Percentiles rank a stretch among this genome's conserved stretches.
These are phyloP conservation scores for Rachycentron canadum DNA, from an alignment of 2,797 vertebrate species.

Conservation along the genomic window DNA sequence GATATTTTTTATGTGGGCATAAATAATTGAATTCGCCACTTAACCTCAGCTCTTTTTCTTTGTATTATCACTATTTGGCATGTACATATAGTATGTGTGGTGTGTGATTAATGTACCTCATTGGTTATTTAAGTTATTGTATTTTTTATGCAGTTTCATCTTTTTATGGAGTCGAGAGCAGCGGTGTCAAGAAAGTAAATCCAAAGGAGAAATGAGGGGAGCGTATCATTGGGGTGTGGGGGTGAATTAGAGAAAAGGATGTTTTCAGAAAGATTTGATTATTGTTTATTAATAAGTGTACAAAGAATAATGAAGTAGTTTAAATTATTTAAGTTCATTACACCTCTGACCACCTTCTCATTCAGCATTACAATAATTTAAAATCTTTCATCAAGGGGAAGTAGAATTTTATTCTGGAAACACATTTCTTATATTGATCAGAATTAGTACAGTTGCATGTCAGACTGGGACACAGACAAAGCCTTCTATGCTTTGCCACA, in stretches of 20 bases:
- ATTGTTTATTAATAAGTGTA: background rate
- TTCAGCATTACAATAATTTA: background rate
- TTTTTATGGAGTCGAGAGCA: conserved; percentile 29
- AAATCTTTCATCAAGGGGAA: background rate
- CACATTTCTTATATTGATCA: background rate
- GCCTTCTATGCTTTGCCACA: background rate
- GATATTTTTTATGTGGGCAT: conserved; percentile 66
- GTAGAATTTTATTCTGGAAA: background rate
- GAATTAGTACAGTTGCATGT: too few species aligned
- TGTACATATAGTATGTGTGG: conserved; percentile 58
- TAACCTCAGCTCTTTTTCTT: conserved; percentile 73
- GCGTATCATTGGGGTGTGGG: background rate
- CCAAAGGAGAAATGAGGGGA: background rate
- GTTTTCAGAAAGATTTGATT: background rate
- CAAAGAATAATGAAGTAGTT: too few species aligned
- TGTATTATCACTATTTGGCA: conserved; percentile 73
- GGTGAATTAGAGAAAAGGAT: background rate
- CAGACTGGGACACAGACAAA: background rate
- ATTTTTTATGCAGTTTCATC: conserved; percentile 70
- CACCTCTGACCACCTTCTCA: background rate
- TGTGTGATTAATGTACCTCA: conserved; percentile 77
- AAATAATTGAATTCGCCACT: conserved; percentile 74
- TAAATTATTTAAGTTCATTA: too few species aligned
- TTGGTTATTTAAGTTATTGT: conserved; percentile 77
- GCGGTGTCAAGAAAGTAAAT: conserved; percentile 4